phyloP scores from a whole-genome alignment of 1,140 invertebrate genomes.

The Galendromus occidentalis region DNA sequence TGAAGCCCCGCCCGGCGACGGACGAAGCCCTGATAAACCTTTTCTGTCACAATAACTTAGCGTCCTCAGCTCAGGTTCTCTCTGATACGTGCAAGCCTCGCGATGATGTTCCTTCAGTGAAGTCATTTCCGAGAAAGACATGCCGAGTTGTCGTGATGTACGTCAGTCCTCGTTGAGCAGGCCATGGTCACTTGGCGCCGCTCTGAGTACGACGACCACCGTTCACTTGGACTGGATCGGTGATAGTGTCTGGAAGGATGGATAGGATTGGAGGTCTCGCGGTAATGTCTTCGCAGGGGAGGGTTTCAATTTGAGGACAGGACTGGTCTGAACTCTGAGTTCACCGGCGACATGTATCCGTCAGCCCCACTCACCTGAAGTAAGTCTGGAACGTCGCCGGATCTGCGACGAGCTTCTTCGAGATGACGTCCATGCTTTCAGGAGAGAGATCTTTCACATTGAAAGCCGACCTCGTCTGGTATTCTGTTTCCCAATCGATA shows the following conservation, averaged over 20 bases:
- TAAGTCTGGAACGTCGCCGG: neutral
- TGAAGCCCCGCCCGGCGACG: no score
- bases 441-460: neutral
- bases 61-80: no score
- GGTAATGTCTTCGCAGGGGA: no score
- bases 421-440: neutral
- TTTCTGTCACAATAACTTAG: no score
- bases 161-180: neutral
- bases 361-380: neutral
- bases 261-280: no score
- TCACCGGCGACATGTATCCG: no score
- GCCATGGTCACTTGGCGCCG: neutral
- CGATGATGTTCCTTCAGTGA: no score
- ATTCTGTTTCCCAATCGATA: neutral
- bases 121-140: no score
- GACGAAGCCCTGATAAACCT: no score
- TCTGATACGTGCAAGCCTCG: no score
- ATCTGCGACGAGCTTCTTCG: neutral
- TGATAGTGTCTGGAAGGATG: neutral
- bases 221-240: constrained; percentile 25
- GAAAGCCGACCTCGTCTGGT: neutral
- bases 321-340: no score
- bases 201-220: neutral
- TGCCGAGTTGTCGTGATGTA: neutral
- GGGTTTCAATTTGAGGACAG: no score